A percentile compares a stretch with the other conserved stretches of the same genome.
Conservation (phyloP, 2,797 vertebrate species). For the Megalops cyprinoides region DNA sequence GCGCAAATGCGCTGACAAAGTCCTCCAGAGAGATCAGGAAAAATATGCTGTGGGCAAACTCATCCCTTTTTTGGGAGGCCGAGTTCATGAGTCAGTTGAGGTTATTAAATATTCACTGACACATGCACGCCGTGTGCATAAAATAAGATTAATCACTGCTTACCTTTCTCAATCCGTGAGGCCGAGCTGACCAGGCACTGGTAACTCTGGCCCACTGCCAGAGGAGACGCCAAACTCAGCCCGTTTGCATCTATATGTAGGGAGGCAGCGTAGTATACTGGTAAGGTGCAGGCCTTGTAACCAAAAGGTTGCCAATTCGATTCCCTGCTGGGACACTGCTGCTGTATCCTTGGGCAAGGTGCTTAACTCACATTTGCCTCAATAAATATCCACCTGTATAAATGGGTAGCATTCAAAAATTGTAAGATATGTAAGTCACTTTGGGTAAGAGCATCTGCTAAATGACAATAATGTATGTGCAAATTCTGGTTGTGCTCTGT, state of each 20-base stretch:
- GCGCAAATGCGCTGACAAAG: not conserved
- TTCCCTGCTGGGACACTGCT: too few species aligned
- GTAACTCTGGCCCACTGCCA: slow-evolving; percentile 47
- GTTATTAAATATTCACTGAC: slow-evolving; percentile 20
- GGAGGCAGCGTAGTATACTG: too few species aligned
- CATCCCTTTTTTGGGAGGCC: not conserved
- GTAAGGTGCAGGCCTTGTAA: too few species aligned
- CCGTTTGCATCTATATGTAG: not conserved
- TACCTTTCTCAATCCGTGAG: not conserved
- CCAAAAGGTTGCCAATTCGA: too few species aligned
- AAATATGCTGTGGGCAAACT: not conserved
- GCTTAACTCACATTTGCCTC: too few species aligned
- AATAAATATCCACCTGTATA: too few species aligned
- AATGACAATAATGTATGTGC: too few species aligned
- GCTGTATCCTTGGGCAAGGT: too few species aligned
- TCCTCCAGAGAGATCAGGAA: not conserved
- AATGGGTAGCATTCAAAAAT: too few species aligned
- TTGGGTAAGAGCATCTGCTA: too few species aligned
- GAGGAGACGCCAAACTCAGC: not conserved
- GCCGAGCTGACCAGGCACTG: not conserved
- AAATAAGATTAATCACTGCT: slow-evolving; percentile 11
- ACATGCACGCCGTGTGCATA: not conserved
- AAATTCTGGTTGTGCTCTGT: too few species aligned
- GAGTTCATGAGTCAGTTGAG: slow-evolving; percentile 6
- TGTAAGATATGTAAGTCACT: too few species aligned